Percentiles rank a stretch among this genome's conserved stretches.
Evolutionary conservation across 1,140 invertebrate species (phyloP).

Genomic region (Lutraria rhynchaena): DNA sequence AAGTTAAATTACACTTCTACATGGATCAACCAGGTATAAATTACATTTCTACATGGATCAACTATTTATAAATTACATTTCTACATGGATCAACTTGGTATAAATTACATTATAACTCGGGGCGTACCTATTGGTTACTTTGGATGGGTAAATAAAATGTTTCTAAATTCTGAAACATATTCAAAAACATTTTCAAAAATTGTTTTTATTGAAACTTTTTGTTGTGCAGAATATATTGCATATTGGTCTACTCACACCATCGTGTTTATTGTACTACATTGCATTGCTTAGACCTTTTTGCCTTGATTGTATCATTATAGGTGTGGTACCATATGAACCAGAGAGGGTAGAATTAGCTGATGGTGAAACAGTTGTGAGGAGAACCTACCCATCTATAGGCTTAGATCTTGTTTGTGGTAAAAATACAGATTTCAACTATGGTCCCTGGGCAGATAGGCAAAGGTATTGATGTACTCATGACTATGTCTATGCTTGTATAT

Average conservation of each 20-base stretch:
- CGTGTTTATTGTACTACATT: too few species aligned
- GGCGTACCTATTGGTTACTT: too few species aligned
- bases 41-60: too few species aligned
- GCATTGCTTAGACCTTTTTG: too few species aligned
- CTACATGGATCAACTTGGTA: constrained; percentile 96
- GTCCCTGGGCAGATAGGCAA: constrained; percentile 98
- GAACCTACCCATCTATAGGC: constrained; percentile 96
- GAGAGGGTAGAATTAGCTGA: constrained; percentile 95
- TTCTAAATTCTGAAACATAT: too few species aligned
- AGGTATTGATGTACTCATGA: too few species aligned
- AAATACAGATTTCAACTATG: constrained; percentile 98
- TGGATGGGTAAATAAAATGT: too few species aligned
- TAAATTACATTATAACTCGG: too few species aligned
- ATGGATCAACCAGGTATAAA: constrained; percentile 96
- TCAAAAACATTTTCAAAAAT: too few species aligned
- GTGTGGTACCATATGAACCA: constrained; percentile 93
- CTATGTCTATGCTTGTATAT: too few species aligned
- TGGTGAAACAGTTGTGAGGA: constrained; percentile 93
- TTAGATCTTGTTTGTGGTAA: constrained; percentile 98
- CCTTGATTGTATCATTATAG: constrained; percentile 81
- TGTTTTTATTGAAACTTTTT: constrained; percentile 19
- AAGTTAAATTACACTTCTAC: constrained; percentile 97
- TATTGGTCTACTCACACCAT: too few species aligned
- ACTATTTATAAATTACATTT: constrained; percentile 97
- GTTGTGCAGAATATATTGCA: too few species aligned